Evolutionary conservation across 1,140 invertebrate species (phyloP), one percentile per base, ranked within the genome.

Genomic region (Rhopalosiphum maidis): DNA sequence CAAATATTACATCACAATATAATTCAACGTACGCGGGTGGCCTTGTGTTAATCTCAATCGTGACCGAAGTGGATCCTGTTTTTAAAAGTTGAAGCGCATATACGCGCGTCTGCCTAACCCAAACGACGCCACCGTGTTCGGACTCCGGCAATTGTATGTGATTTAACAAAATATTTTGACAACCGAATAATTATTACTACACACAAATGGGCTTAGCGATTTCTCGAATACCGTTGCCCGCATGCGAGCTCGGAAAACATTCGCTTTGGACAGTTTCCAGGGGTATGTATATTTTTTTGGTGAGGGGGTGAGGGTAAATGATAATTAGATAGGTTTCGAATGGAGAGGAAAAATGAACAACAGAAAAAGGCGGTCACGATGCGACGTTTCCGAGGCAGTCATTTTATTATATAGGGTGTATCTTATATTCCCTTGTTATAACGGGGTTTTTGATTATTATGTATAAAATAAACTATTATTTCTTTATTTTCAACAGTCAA

Each of bases 111-210:
- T 15, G 30, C 60, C 60, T n/a, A 30, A 77, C 30, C 60, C 30
- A 77, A 77, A 77, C 30, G n/a, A 77, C 60, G n/a, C 30, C 60
- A 77, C n/a, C 4, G 60, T n/a, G 15, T n/a, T 77, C 6, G 30
- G 15, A 77, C n/a, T 18, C 15, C n/a, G 60, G 60, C 60, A 77
- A 15, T 77, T 18, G 5, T 77, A 15, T n/a, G 60, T 77, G n/a
- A n/a, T n/a, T 77, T 77, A 77, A 77, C 30, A 77, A n/a, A 77
- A 77, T 35, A 77, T 77, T 77, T 77, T 77, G 60, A 77, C 60
- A 77, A 77, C n/a, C 60, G 60, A 77, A 77, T 77, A 77, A 77
- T 77, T 77, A 77, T 68, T 68, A n/a, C n/a, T 77, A n/a, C 6
- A 77, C 60, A 77, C 1, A 77, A 77, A 77, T n/a, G 60, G 60